These are phyloP conservation scores for Ia io DNA, from an alignment of 2,113 vertebrate species.

Conservation along the genomic window DNA sequence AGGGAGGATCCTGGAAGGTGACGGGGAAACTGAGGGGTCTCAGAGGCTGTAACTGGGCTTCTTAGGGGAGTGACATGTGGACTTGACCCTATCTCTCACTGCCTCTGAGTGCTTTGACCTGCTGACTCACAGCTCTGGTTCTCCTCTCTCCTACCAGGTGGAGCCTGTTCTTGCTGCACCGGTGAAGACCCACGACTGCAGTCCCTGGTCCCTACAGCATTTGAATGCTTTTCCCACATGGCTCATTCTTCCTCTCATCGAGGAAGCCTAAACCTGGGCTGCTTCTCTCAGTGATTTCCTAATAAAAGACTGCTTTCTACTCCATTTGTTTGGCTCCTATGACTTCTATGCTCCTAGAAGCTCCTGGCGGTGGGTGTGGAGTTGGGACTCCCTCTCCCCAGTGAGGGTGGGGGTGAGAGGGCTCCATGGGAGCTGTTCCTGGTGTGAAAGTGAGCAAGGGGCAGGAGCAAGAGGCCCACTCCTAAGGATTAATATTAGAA, in stretches of 20 bases:
- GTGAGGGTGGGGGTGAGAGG: neutral
- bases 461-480: neutral
- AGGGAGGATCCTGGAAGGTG: neutral
- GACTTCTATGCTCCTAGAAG: neutral
- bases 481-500: neutral
- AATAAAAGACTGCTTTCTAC: slow-evolving; percentile 35
- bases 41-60: neutral
- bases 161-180: neutral
- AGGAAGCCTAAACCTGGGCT: neutral
- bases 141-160: neutral
- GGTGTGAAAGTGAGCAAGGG: neutral
- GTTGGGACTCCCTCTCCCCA: neutral
- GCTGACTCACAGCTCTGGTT: neutral
- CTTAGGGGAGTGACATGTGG: neutral
- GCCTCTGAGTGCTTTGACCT: neutral
- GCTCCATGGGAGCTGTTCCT: neutral
- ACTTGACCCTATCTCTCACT: neutral
- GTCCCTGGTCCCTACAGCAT: fast-evolving
- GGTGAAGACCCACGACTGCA: neutral
- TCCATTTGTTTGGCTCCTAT: neutral
- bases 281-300: neutral
- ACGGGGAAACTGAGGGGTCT: neutral
- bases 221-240: neutral
- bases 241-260: neutral
- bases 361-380: neutral